Evolutionary conservation across 2,888 invertebrate species (phyloP).

Genomic region (Amphipoea oculea): DNA sequence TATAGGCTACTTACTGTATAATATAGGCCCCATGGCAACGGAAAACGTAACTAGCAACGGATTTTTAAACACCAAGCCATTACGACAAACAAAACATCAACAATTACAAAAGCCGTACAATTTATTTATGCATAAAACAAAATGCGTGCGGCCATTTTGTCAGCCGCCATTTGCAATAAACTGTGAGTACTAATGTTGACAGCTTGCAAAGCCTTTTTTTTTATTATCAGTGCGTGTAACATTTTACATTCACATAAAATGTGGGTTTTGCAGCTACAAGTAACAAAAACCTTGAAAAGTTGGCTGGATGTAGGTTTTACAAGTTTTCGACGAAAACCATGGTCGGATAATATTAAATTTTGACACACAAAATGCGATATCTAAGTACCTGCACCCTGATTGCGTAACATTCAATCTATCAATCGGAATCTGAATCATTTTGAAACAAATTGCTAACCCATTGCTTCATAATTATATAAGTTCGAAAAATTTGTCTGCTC

Average conservation of each 20-base stretch:
- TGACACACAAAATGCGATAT: no score
- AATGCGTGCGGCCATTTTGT: constrained; percentile 21
- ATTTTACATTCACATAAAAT: not conserved
- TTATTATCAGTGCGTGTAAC: constrained; percentile 15
- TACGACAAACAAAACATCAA: not conserved
- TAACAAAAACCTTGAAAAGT: not conserved
- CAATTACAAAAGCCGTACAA: not conserved
- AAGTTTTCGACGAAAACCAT: not conserved
- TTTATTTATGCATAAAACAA: constrained; percentile 5
- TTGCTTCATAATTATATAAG: no score
- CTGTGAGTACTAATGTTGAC: constrained; percentile 28
- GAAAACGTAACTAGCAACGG: not conserved
- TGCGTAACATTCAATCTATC: no score
- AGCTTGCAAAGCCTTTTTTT: constrained; percentile 26
- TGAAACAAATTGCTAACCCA: no score
- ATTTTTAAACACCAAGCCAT: not conserved
- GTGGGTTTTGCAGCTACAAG: not conserved
- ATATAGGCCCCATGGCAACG: no score
- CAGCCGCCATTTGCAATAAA: constrained; percentile 29
- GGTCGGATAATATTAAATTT: not conserved
- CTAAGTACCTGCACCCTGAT: no score
- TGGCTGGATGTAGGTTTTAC: not conserved
- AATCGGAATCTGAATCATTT: no score
- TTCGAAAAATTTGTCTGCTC: no score
- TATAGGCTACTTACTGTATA: no score